Evolutionary conservation across 2,797 vertebrate species (phyloP), one percentile per base, ranked within the genome.

Genomic region (Perodicticus potto): DNA sequence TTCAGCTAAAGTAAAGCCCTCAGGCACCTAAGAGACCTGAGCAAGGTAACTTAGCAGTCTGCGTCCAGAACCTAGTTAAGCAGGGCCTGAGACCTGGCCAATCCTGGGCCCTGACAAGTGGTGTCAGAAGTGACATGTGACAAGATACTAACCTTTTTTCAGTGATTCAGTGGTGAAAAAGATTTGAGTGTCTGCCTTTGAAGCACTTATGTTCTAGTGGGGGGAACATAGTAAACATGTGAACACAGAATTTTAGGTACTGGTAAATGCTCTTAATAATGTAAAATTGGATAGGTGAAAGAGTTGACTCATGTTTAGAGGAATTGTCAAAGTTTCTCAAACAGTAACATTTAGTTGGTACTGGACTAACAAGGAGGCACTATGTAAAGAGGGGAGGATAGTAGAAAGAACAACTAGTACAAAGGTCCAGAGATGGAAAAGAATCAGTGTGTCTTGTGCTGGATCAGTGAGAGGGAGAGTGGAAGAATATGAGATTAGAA

Each of bases 241-340:
- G 59, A 87, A 89, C 67, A 49, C 22, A 90, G 57, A 89, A 94
- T 94, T 89, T 92, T 92, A 93, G 43, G 8, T 89, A 76, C 11
- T 43, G 32, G n/a, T 72, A 82, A 76, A 63, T 89, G 49, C 7
- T 95, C 29, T 84, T 61, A 89, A 27, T 93, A 88, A 45, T 86
- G 20, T 82, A 65, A 73, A 94, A 22, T 87, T 93, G 16, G 3
- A 0, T 83, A 89, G 67, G 7, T 61, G 19, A 93, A 86, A 70
- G 82, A 61, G 27, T 80, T 87, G 73, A 77, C 6, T 92, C 37
- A 37, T 96, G 25, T 5, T 61, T 84, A 29, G 57, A 16, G 37
- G 12, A 4, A 63, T 83, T 70, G 37, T 65, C 61, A 89, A 87
- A 43, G 40, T 16, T 25, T n/a, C 59, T 91, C 19, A 57, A 84